A percentile compares a stretch with the other conserved stretches of the same genome.
These are phyloP conservation scores for Eciton burchellii DNA, from an alignment of 1,140 invertebrate species.

Conservation along the genomic window DNA sequence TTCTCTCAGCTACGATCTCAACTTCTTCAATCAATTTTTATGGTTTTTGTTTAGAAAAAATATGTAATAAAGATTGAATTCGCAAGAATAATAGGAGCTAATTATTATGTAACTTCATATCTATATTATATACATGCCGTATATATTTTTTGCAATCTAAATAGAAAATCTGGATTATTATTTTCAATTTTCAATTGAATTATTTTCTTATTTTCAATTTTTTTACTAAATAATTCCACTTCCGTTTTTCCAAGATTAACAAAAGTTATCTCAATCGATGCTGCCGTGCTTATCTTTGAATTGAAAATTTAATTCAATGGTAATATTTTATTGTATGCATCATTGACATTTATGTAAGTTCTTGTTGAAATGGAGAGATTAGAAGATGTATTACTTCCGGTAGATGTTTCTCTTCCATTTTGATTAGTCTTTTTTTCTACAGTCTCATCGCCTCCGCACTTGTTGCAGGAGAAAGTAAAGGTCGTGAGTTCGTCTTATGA, in stretches of 20 bases:
- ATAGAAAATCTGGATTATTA: too few relatives aligned
- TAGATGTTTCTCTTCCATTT: conserved; percentile 6
- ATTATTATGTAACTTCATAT: too few relatives aligned
- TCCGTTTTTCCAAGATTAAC: background rate
- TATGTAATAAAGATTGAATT: too few relatives aligned
- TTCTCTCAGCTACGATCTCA: background rate
- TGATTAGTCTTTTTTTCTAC: background rate
- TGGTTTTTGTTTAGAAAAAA: background rate
- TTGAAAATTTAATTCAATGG: conserved; percentile 50
- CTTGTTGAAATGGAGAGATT: conserved; percentile 30
- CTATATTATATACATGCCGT: too few relatives aligned
- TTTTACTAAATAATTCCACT: too few relatives aligned
- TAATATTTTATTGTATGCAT: background rate
- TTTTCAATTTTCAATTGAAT: background rate
- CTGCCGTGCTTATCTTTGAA: background rate
- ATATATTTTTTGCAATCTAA: too few relatives aligned
- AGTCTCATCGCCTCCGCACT: conserved; percentile 26
- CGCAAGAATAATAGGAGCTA: too few relatives aligned
- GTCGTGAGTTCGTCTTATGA: conserved; percentile 75
- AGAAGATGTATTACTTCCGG: conserved; percentile 56
- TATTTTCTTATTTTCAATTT: too few relatives aligned
- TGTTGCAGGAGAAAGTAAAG: conserved; percentile 77
- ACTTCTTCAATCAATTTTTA: background rate
- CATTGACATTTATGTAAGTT: conserved; percentile 23
- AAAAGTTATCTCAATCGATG: conserved; percentile 23